Evolutionary conservation across 2,797 vertebrate species (phyloP), one percentile per base, ranked within the genome.

Genomic region (Allobates femoralis): DNA sequence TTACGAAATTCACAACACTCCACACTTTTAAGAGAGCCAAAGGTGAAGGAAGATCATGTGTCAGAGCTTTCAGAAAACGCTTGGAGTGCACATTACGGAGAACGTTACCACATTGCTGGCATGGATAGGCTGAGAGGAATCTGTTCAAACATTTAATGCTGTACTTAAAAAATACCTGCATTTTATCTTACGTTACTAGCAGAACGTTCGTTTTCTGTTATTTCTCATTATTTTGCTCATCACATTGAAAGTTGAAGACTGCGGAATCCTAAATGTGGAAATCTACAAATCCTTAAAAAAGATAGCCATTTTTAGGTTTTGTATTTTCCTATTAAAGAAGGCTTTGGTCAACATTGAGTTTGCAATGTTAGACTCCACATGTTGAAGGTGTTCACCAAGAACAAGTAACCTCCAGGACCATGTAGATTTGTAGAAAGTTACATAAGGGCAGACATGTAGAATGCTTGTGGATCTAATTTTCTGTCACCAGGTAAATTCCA

Each of bases 1-100:
- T 88, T 88, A 88, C 41, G 50, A 69, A 58, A 81, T 88, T 77
- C 60, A 58, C 83, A 85, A 76, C 58, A 51, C 69, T 76, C 21
- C 26, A 56, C 50, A 37, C 55, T 58, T 88, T 79, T 74, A 80
- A 81, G 77, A 87, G 46, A 76, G 15, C 46, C 69, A 69, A 53
- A 64, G 86, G 75, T 84, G 76, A 85, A 32, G 69, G 67, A 62
- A 67, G 77, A 81, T 84, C 58, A 75, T 32, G 53, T 37, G 67
- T 64, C 53, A 28, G 34, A 67, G 77, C 58, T 62, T 21, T 81
- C 30, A 46, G n/a, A 75, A 50, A 53, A 76, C 66, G 46, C 73
- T 85, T 53, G 71, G 56, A 69, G 32, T 34, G 53, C 30, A 84
- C 56, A 87, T 79, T 60, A 46, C 28, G 18, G 56, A 46, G 50